These are phyloP conservation scores for Scaptomyza pallida DNA, from an alignment of 1,140 invertebrate species.

Conservation along the genomic window DNA sequence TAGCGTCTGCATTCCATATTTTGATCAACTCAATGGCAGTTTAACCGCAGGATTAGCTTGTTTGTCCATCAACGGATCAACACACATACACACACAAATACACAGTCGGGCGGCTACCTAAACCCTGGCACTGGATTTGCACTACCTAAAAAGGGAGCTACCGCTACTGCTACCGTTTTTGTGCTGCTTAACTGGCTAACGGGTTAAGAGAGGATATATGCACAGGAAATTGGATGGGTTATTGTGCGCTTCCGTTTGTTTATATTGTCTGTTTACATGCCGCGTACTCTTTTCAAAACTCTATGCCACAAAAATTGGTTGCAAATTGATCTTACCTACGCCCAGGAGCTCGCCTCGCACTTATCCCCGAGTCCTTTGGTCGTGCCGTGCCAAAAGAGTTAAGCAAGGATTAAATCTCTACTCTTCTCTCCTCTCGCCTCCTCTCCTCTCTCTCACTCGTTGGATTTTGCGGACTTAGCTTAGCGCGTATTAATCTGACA, in stretches of 20 bases:
- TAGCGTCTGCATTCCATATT: slow-evolving; percentile 52
- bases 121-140: background rate
- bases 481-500: slow-evolving; percentile 76
- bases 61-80: slow-evolving; percentile 78
- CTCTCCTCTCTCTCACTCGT: background rate
- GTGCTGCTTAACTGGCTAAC: slow-evolving; percentile 38
- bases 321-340: slow-evolving; percentile 69
- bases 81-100: slow-evolving; percentile 72
- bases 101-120: slow-evolving; percentile 49
- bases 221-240: background rate
- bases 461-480: slow-evolving; percentile 59
- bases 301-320: slow-evolving; percentile 39
- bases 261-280: slow-evolving; percentile 76
- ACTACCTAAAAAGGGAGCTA: slow-evolving; percentile 27
- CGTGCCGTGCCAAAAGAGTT: slow-evolving; percentile 69
- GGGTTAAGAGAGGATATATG: slow-evolving; percentile 51
- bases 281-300: background rate
- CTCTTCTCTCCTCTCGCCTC: slow-evolving; percentile 4
- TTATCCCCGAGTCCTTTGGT: slow-evolving; percentile 26
- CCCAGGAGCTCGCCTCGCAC: slow-evolving; percentile 15
- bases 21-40: slow-evolving; percentile 82
- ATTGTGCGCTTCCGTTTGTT: slow-evolving; percentile 70
- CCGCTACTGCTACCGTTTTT: background rate
- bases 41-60: slow-evolving; percentile 83
- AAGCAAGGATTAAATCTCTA: slow-evolving; percentile 69